A percentile compares a stretch with the other conserved stretches of the same genome.
Evolutionary conservation across 2,888 invertebrate genomes (phyloP).

Genomic region (Cyclophora albipunctata): DNA sequence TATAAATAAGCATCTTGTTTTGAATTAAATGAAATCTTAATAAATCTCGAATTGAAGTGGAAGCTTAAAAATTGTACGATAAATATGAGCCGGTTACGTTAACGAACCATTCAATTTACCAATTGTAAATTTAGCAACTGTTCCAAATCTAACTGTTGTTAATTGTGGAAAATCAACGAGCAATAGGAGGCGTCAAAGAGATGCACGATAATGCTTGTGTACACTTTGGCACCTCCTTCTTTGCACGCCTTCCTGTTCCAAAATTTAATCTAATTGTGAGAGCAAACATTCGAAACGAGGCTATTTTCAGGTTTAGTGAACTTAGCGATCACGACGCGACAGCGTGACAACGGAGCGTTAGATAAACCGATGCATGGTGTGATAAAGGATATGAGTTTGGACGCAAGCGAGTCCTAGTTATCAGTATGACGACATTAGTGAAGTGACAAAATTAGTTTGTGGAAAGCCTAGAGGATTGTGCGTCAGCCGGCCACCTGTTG

Average conservation of each 20-base stretch:
- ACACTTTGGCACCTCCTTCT: conserved; percentile 15
- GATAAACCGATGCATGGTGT: conserved; percentile 14
- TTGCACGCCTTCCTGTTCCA: conserved; percentile 13
- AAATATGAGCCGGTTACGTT: too few species aligned
- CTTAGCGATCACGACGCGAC: conserved; percentile 12
- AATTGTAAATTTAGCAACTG: background rate
- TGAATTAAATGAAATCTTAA: too few species aligned
- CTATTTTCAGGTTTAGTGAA: conserved; percentile 15
- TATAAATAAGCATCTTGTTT: too few species aligned
- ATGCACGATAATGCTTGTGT: conserved; percentile 7
- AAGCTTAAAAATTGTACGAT: too few species aligned
- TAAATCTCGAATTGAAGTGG: too few species aligned
- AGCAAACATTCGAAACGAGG: conserved; percentile 13
- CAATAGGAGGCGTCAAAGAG: conserved; percentile 10
- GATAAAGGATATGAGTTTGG: conserved; percentile 17
- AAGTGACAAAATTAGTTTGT: conserved; percentile 42
- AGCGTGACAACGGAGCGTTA: conserved; percentile 4
- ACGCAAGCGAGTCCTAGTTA: conserved; percentile 13
- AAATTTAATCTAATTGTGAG: conserved; percentile 12
- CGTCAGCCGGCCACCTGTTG: conserved; percentile 67
- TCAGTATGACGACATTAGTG: conserved; percentile 40
- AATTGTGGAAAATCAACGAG: too few species aligned
- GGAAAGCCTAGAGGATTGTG: conserved; percentile 35
- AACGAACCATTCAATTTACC: too few species aligned
- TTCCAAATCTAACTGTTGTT: background rate